Conservation (phyloP, 2,113 vertebrate genomes). For the Uria lomvia region DNA sequence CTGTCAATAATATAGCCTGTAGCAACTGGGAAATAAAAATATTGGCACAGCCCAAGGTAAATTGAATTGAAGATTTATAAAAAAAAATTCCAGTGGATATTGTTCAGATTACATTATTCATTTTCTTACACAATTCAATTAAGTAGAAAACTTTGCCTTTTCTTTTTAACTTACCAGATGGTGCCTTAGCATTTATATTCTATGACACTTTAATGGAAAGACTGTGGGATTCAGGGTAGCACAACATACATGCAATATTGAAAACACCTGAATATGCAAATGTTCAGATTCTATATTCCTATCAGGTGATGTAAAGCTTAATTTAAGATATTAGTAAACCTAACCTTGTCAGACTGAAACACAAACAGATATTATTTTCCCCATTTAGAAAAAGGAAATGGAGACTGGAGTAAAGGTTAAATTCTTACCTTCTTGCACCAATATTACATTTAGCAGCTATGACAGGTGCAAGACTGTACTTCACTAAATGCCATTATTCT, state of each 20-base stretch:
- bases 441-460: background rate
- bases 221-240: background rate
- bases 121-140: slow-evolving; percentile 7
- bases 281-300: background rate
- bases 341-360: background rate
- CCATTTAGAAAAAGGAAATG: background rate
- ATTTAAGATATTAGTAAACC: background rate
- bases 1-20: background rate
- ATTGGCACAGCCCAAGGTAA: background rate
- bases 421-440: background rate
- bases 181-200: background rate
- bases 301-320: background rate
- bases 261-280: background rate
- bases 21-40: slow-evolving; percentile 42
- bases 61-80: background rate
- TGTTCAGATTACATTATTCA: slow-evolving; percentile 9
- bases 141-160: background rate
- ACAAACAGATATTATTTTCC: background rate
- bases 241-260: background rate
- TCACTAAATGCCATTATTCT: slow-evolving; percentile 22
- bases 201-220: background rate
- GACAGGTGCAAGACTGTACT: background rate
- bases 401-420: background rate
- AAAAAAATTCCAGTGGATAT: background rate
- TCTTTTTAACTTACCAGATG: slow-evolving; percentile 20